A percentile compares a stretch with the other conserved stretches of the same genome.
Evolutionary conservation across 2,797 vertebrate species (phyloP).

Genomic region (Avahi laniger): DNA sequence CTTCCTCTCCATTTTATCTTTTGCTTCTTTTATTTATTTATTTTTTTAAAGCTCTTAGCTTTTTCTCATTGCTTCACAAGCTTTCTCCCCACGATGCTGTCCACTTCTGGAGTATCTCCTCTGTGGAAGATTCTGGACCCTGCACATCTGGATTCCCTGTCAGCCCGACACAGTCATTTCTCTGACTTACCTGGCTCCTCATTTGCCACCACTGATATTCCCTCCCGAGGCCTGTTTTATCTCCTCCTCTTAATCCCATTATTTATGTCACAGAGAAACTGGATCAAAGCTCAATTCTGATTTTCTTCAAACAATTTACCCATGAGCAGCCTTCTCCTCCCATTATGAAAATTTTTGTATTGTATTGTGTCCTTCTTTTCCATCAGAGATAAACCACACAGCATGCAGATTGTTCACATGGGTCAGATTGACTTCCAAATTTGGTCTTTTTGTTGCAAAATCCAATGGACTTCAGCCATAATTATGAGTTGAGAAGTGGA

Average conservation of each 20-base stretch:
- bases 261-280: conserved; percentile 3
- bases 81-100: neutral
- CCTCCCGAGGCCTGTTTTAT: neutral
- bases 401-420: neutral
- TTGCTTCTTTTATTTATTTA: neutral
- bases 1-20: neutral
- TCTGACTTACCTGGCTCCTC: neutral
- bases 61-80: neutral
- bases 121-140: neutral
- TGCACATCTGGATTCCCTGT: neutral
- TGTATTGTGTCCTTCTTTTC: neutral
- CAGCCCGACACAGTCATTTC: neutral
- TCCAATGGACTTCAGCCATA: neutral
- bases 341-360: conserved; percentile 12
- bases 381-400: conserved; percentile 15
- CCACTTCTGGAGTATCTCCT: neutral
- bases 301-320: conserved; percentile 52
- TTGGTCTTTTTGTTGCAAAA: conserved; percentile 39
- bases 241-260: neutral
- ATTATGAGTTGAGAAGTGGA: neutral
- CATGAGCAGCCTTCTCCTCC: neutral
- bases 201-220: neutral
- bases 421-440: conserved; percentile 21
- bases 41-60: neutral
- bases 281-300: conserved; percentile 42